These are phyloP conservation scores for Hypomesus transpacificus DNA, from an alignment of 2,113 vertebrate species.

Conservation along the genomic window DNA sequence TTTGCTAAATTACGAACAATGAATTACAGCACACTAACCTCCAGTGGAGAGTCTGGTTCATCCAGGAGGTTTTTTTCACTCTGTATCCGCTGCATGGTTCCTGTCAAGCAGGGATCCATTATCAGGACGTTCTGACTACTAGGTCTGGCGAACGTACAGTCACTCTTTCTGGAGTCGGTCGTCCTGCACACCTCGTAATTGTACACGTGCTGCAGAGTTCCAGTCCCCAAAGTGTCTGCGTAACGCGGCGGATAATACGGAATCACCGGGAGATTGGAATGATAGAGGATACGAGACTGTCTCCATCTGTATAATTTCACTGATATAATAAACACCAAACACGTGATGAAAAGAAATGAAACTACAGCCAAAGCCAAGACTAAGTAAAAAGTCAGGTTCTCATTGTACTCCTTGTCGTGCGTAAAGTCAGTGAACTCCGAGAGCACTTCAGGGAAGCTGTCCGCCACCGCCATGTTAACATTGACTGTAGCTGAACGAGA, in stretches of 20 bases:
- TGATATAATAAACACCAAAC: constrained; percentile 38
- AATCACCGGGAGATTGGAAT: constrained; percentile 46
- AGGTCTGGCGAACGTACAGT: constrained; percentile 32
- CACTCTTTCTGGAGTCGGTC: constrained; percentile 73
- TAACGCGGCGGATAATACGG: constrained; percentile 43
- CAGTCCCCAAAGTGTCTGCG: constrained; percentile 26
- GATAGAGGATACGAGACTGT: constrained; percentile 33
- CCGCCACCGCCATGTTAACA: constrained; percentile 44
- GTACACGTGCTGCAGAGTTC: constrained; percentile 36
- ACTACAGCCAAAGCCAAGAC: constrained; percentile 46
- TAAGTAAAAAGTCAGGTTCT: constrained; percentile 42
- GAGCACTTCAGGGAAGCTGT: constrained; percentile 45
- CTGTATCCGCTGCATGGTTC: too few relatives aligned
- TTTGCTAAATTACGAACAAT: too few relatives aligned
- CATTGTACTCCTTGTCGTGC: constrained; percentile 31
- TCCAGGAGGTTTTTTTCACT: neutral
- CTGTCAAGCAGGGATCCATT: constrained; percentile 9
- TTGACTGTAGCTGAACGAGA: constrained; percentile 25
- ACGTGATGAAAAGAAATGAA: constrained; percentile 43
- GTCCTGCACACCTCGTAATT: constrained; percentile 72
- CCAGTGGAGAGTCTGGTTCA: neutral
- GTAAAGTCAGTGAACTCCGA: constrained; percentile 30
- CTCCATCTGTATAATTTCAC: constrained; percentile 48
- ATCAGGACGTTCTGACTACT: constrained; percentile 32
- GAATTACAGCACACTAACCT: neutral